These are phyloP conservation scores for Furcifer pardalis DNA, from an alignment of 2,797 vertebrate genomes.

Conservation along the genomic window DNA sequence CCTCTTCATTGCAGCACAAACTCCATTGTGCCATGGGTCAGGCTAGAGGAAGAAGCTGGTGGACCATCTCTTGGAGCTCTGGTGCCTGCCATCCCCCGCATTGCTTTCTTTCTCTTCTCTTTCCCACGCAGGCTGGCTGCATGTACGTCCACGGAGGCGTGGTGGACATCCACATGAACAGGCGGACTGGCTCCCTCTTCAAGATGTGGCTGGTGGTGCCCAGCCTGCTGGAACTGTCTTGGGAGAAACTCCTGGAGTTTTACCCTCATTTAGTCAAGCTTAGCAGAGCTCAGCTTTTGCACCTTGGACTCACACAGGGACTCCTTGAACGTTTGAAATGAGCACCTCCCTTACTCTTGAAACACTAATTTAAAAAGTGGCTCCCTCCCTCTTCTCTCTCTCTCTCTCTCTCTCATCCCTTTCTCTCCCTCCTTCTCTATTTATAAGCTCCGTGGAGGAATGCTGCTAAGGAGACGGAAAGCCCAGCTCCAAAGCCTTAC, in stretches of 20 bases:
- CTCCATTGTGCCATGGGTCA: too few species aligned
- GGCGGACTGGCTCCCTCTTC: conserved; percentile 95
- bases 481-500: conserved; percentile 82
- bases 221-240: conserved; percentile 95
- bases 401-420: neutral
- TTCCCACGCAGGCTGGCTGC: conserved; percentile 86
- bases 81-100: neutral
- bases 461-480: conserved; percentile 62
- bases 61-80: too few species aligned
- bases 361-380: neutral
- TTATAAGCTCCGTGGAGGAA: conserved; percentile 71
- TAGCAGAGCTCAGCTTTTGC: conserved; percentile 88
- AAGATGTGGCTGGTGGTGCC: conserved; percentile 98
- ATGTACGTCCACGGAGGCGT: conserved; percentile 99
- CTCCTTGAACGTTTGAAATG: conserved; percentile 96
- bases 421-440: conserved; percentile 54
- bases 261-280: conserved; percentile 90
- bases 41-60: too few species aligned
- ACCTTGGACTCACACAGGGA: conserved; percentile 96
- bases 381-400: neutral
- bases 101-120: neutral
- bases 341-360: conserved; percentile 35
- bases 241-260: conserved; percentile 90
- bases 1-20: too few species aligned
- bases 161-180: conserved; percentile 97